phyloP scores from a whole-genome alignment of 2,888 invertebrate genomes.

The Heteropelma amictum region DNA sequence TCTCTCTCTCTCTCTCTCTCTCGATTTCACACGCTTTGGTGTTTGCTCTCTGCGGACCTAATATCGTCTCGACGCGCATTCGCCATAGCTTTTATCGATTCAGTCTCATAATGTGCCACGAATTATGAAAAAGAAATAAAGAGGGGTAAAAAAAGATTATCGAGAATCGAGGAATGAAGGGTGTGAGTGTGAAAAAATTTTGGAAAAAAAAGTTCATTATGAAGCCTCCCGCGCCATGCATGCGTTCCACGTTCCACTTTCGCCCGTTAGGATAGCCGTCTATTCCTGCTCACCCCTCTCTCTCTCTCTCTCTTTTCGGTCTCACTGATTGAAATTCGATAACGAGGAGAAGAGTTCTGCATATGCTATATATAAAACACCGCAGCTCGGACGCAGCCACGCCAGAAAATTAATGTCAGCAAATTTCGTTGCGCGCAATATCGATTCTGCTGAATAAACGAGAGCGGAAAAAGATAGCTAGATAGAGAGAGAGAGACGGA shows the following conservation, averaged over 20 bases:
- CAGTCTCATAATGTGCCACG: slow-evolving; percentile 46
- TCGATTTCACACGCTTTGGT: background rate
- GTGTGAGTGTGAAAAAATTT: slow-evolving; percentile 43
- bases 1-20: slow-evolving; percentile 8
- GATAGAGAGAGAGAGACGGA: slow-evolving; percentile 1
- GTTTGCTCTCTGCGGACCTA: slow-evolving; percentile 3
- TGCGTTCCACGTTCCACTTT: slow-evolving; percentile 33
- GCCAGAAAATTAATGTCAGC: slow-evolving; percentile 53
- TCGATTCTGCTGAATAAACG: slow-evolving; percentile 23
- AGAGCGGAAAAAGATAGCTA: background rate
- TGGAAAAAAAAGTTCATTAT: slow-evolving; percentile 44
- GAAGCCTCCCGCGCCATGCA: slow-evolving; percentile 19
- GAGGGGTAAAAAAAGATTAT: slow-evolving; percentile 34
- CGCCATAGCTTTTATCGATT: slow-evolving; percentile 52
- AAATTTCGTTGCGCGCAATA: slow-evolving; percentile 47
- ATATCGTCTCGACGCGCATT: slow-evolving; percentile 39
- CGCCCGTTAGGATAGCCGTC: slow-evolving; percentile 14
- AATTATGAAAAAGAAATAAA: slow-evolving; percentile 54
- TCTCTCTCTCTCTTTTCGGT: slow-evolving; percentile 2
- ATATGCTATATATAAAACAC: slow-evolving; percentile 15
- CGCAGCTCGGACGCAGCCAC: slow-evolving; percentile 1
- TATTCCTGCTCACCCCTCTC: background rate
- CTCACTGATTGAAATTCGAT: slow-evolving; percentile 54
- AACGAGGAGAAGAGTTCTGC: slow-evolving; percentile 40
- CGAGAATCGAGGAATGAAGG: slow-evolving; percentile 36